Base-by-base conservation (phyloP, 2,888 invertebrate genomes). In the Tinea semifulvella region DNA sequence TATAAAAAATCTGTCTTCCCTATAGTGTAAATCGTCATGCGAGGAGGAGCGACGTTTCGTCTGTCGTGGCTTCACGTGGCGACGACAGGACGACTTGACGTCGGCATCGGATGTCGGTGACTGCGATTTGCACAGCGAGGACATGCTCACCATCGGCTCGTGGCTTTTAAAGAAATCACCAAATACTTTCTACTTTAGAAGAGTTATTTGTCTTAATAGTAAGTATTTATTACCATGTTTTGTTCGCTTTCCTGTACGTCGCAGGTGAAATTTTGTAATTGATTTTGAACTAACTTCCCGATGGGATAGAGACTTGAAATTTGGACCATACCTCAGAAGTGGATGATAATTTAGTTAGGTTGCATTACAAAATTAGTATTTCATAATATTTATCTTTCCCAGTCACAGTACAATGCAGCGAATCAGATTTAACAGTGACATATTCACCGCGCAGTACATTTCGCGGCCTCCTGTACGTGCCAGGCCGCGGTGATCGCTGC, bases 151-250 rank as follows among this genome's bases (percentile, higher is more conserved):
- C n/a, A 84, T 88, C 40, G 92, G 93, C 46, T 90, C 91, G 1
- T 87, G 88, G 68, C 79, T 89, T 42, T 66, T 93, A 47, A 68
- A 84, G 20, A 63, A 82, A 26, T 74, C 80, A 19, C 63, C 82
- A 0, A 82, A 84, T 20, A 88, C 88, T 6, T 82, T 85, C 27
- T 94, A 93, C 65, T 90, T 89, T 59, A 88, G 94, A 54, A 85
- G 90, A 52, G 92, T 92, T 39, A 88, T 88, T 49, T 95, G 94
- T 61, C 83, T 94, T 22, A 91, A 94, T 64, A 86, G 94, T 94
- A 73, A 84, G 85, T 71, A 40, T 35, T n/a, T n/a, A n/a, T n/a
- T n/a, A n/a, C n/a, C n/a, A n/a, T n/a, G n/a, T n/a, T n/a, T n/a
- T n/a, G n/a, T n/a, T n/a, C n/a, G n/a, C n/a, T n/a, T n/a, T n/a